These are phyloP conservation scores for Perdix hodgsoniae DNA, from an alignment of 2,797 vertebrate species.

Conservation along the genomic window DNA sequence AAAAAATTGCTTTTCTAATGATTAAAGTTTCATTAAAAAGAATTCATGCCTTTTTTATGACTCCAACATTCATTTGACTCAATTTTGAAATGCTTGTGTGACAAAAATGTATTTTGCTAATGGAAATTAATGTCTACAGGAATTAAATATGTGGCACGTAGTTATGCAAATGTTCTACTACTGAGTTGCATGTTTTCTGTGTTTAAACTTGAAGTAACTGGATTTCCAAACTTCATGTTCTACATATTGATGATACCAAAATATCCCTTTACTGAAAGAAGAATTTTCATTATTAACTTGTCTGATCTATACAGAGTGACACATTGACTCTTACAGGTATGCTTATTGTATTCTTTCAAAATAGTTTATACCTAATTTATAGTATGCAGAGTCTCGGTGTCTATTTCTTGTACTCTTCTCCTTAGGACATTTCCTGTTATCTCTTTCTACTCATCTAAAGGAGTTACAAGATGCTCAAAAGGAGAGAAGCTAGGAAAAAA, in stretches of 20 bases:
- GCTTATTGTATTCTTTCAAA: background rate
- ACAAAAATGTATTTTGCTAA: background rate
- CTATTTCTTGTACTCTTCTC: background rate
- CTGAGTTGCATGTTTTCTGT: background rate
- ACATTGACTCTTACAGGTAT: rapidly evolving
- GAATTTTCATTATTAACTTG: background rate
- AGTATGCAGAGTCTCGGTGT: background rate
- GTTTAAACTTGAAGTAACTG: background rate
- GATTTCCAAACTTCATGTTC: background rate
- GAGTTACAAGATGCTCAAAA: background rate
- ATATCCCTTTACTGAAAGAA: background rate
- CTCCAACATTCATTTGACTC: background rate
- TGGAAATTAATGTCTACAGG: background rate
- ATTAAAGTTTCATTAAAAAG: background rate
- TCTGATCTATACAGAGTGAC: background rate
- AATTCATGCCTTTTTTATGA: background rate
- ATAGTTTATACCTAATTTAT: background rate
- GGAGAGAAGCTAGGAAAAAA: rapidly evolving
- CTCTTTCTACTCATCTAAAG: background rate
- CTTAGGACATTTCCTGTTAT: background rate
- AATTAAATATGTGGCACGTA: background rate
- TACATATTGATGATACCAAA: background rate
- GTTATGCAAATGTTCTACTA: background rate
- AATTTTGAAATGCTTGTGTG: background rate
- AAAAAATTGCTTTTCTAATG: background rate